Conservation (phyloP, 2,888 invertebrate species). For the Mesorhabditis spiculigera region DNA sequence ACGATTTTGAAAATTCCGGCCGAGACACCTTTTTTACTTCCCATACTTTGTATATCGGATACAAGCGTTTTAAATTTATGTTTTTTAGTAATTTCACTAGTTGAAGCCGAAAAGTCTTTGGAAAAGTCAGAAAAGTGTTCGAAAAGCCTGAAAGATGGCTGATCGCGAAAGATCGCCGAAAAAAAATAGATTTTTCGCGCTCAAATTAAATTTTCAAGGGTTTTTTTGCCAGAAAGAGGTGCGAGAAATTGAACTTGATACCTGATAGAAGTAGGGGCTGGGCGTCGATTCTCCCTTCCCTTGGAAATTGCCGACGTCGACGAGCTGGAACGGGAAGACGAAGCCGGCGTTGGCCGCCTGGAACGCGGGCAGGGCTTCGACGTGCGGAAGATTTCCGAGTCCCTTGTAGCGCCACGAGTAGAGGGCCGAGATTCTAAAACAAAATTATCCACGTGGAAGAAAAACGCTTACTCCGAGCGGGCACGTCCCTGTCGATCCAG, state of each 20-base stretch:
- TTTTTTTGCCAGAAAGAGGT: no score
- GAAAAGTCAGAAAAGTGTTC: no score
- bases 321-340: conserved; percentile 83
- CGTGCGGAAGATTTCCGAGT: conserved; percentile 88
- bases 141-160: no score
- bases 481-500: conserved; percentile 96
- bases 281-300: conserved; percentile 95
- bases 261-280: conserved; percentile 96
- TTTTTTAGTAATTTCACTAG: no score
- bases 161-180: no score
- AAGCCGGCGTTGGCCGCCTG: conserved; percentile 83
- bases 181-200: no score
- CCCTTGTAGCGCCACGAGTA: conserved; percentile 64
- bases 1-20: conserved; percentile 12
- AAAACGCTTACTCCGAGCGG: conserved; percentile 70
- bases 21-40: conserved; percentile 12
- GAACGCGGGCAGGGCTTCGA: conserved; percentile 79
- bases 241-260: conserved; percentile 56
- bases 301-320: conserved; percentile 94
- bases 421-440: conserved; percentile 61
- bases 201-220: no score
- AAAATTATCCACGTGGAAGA: not conserved
- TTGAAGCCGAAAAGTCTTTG: no score
- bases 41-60: no score
- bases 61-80: no score